Evolutionary conservation across 2,113 vertebrate species (phyloP), one percentile per base, ranked within the genome.

Genomic region (Cynocephalus volans): DNA sequence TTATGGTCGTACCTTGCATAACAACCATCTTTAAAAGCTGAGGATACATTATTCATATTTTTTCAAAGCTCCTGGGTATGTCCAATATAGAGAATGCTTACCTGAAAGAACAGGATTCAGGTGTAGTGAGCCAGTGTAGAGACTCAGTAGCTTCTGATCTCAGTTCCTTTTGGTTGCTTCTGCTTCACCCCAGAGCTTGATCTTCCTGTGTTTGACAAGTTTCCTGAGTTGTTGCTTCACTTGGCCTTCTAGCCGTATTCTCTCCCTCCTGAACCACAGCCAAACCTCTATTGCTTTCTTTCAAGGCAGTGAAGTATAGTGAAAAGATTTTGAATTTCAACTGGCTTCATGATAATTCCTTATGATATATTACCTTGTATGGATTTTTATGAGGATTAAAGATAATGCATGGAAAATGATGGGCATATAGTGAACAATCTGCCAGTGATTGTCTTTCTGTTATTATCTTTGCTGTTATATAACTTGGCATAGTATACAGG

Each of bases 51-150:
- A 56, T 82, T 87, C 5, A 69, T 86, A 21, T 60, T 88, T 80
- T n/a, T 79, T 95, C 73, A 85, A 41, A 95, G 64, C 60, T 90
- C 72, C 52, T 86, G 31, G 15, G 54, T 54, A 21, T 85, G 33
- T 81, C 60, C 11, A 94, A 23, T 79, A 24, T 9, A 82, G 73
- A 91, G 24, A 21, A 93, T 33, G 5, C 41, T 94, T 26, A 41
- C 14, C 64, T 86, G 52, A 65, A 75, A 87, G 67, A 81, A 64
- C 5, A 65, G 33, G 41, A 65, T 56, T 58, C 24, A 23, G 45
- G 19, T 28, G n/a, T 65, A 56, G 31, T 26, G 15, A 56, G 3
- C 69, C 60, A 23, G 19, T 85, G 76, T 41, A 41, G 62, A 52
- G 28, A 64, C 41, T 64, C 54, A 77, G 62, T 58, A 60, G 77